A percentile compares a stretch with the other conserved stretches of the same genome.
These are phyloP conservation scores for Cirrhinus molitorella DNA, from an alignment of 2,797 vertebrate genomes.

Conservation along the genomic window DNA sequence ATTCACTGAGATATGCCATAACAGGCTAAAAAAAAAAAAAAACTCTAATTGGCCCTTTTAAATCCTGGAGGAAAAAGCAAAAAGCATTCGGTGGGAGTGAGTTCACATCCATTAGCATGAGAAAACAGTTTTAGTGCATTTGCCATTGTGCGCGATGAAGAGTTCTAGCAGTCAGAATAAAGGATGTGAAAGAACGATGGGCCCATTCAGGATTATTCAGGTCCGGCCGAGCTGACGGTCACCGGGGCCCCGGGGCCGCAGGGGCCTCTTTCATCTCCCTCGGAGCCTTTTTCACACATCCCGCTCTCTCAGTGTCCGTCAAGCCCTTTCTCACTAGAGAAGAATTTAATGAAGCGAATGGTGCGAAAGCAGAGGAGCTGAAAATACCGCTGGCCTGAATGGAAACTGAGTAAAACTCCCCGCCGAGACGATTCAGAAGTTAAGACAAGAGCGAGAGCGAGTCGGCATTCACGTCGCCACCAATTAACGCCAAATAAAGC, in stretches of 20 bases:
- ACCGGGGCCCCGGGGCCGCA: slow-evolving; percentile 82
- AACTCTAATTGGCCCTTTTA: slow-evolving; percentile 68
- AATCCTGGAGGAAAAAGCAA: slow-evolving; percentile 65
- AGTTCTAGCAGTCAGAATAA: slow-evolving; percentile 89
- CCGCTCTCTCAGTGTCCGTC: slow-evolving; percentile 79
- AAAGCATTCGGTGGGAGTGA: slow-evolving; percentile 79
- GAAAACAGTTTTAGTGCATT: slow-evolving; percentile 93
- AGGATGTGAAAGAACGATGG: slow-evolving; percentile 83
- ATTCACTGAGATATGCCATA: slow-evolving; percentile 45
- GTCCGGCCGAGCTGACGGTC: slow-evolving; percentile 80
- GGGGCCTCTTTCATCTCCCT: slow-evolving; percentile 88
- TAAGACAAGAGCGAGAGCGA: slow-evolving; percentile 50
- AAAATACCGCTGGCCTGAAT: slow-evolving; percentile 52
- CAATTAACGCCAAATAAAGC: slow-evolving; percentile 34
- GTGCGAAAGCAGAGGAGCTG: slow-evolving; percentile 3
- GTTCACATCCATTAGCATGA: slow-evolving; percentile 91
- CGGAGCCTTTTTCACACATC: slow-evolving; percentile 83
- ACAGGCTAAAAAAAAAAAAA: slow-evolving; percentile 52
- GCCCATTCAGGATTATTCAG: slow-evolving; percentile 87
- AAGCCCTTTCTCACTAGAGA: slow-evolving; percentile 82
- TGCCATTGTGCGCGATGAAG: slow-evolving; percentile 90
- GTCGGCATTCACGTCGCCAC: slow-evolving; percentile 17
- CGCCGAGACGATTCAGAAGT: slow-evolving; percentile 73
- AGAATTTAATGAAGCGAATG: slow-evolving; percentile 83
- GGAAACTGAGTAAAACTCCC: slow-evolving; percentile 69